Evolutionary conservation across 2,797 vertebrate species (phyloP).

Genomic region (Cirrhinus molitorella): DNA sequence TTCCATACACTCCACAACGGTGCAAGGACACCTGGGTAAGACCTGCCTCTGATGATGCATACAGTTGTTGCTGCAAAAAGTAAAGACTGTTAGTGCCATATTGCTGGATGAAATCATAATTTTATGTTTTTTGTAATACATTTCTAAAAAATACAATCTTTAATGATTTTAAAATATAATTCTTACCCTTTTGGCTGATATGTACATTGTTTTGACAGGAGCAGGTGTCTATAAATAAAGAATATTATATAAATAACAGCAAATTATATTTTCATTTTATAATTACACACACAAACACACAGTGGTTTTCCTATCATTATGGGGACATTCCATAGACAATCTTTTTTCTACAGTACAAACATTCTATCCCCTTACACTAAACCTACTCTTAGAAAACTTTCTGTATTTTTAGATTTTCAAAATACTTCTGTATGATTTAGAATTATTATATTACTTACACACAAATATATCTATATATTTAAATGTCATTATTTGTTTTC

Average conservation of each 20-base stretch:
- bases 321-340: no score
- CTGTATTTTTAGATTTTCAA: no score
- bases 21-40: conserved; percentile 88
- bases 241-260: neutral
- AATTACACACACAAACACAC: no score
- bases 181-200: conserved; percentile 85
- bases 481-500: neutral
- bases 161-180: neutral
- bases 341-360: no score
- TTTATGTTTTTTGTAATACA: neutral
- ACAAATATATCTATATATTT: neutral
- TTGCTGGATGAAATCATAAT: neutral
- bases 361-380: no score
- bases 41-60: conserved; percentile 85
- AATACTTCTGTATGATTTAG: no score
- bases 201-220: conserved; percentile 83
- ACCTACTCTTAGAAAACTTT: no score
- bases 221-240: conserved; percentile 72
- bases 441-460: no score
- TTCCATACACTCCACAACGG: conserved; percentile 84
- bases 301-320: no score
- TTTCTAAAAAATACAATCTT: neutral
- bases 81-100: neutral
- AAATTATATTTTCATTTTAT: neutral
- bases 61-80: conserved; percentile 85